phyloP scores from a whole-genome alignment of 2,113 vertebrate species.

The Onychostoma macrolepis region DNA sequence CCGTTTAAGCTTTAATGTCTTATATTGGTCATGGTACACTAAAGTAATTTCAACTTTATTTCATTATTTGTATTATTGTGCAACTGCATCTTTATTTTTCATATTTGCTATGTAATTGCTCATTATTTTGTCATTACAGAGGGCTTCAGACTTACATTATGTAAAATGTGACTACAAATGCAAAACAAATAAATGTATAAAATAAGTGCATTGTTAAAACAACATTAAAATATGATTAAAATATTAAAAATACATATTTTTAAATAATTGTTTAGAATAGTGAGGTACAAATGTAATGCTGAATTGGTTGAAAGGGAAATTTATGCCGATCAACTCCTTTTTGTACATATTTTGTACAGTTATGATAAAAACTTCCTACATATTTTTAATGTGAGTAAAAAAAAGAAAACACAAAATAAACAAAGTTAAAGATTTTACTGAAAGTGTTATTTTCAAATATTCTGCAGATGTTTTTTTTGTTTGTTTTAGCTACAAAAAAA shows the following conservation, averaged over 20 bases:
- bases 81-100: neutral
- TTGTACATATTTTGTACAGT: too few species aligned
- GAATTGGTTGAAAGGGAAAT: neutral
- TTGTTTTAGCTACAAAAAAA: too few species aligned
- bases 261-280: neutral
- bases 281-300: neutral
- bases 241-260: too few species aligned
- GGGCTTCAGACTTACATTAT: neutral
- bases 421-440: too few species aligned
- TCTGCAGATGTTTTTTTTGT: too few species aligned
- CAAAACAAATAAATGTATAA: neutral
- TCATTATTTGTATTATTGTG: neutral
- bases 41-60: neutral
- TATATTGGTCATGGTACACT: neutral
- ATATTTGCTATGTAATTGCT: neutral
- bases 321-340: too few species aligned
- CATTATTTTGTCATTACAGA: neutral
- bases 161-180: neutral
- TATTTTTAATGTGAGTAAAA: too few species aligned
- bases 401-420: too few species aligned
- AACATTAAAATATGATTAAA: too few species aligned
- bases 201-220: too few species aligned
- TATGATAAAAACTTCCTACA: too few species aligned
- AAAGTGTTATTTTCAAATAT: too few species aligned
- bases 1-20: neutral